Conservation (phyloP, 2,797 vertebrate species). For the Cossypha heuglini region DNA sequence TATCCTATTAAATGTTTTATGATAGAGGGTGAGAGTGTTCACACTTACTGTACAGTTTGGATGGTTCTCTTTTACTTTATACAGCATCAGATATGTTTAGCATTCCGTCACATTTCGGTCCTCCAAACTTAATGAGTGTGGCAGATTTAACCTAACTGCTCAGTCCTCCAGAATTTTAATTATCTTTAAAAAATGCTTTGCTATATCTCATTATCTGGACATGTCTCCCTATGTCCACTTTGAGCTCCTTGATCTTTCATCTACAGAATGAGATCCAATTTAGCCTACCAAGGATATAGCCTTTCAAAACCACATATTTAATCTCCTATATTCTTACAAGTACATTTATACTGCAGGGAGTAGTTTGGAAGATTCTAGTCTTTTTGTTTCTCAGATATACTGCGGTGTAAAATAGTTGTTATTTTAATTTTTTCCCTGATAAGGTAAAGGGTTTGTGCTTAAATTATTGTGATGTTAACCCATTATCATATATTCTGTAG, state of each 20-base stretch:
- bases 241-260: background rate
- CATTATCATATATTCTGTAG: background rate
- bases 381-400: background rate
- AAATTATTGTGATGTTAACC: background rate
- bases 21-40: background rate
- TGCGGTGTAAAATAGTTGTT: background rate
- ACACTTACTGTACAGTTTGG: rapidly evolving
- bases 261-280: background rate
- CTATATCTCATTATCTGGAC: background rate
- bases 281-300: background rate
- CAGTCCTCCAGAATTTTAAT: background rate
- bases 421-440: background rate
- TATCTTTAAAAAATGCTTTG: background rate
- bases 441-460: background rate
- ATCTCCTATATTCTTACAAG: background rate
- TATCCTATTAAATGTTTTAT: background rate
- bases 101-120: background rate
- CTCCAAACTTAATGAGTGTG: background rate
- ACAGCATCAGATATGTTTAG: background rate
- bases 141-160: background rate
- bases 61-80: background rate
- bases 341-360: background rate
- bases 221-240: background rate
- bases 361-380: background rate
- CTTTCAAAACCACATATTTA: background rate